Evolutionary conservation across 2,888 invertebrate genomes (phyloP).

Genomic region (Cataglyphis cursor): DNA sequence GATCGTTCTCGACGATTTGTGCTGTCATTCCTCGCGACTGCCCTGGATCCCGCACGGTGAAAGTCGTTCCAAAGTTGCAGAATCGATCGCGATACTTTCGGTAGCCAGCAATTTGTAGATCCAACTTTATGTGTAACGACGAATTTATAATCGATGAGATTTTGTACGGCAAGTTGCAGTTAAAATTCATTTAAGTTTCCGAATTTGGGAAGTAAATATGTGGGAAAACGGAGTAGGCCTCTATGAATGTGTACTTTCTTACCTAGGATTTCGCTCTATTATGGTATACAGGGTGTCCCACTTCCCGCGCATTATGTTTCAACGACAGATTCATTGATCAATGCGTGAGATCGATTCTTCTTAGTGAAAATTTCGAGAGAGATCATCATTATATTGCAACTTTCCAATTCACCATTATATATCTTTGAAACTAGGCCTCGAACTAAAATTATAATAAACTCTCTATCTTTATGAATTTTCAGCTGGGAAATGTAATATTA

Average conservation of each 20-base stretch:
- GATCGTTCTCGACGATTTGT: neutral
- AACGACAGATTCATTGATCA: slow-evolving; percentile 35
- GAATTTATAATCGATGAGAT: slow-evolving; percentile 5
- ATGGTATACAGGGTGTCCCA: slow-evolving; percentile 35
- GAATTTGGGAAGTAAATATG: slow-evolving; percentile 8
- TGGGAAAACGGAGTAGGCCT: slow-evolving; percentile 21
- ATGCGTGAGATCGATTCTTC: slow-evolving; percentile 1
- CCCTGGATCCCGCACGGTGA: slow-evolving; percentile 44
- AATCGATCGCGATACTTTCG: slow-evolving; percentile 58
- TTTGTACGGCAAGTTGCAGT: neutral
- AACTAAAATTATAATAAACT: neutral
- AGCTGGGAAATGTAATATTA: neutral
- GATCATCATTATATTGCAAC: slow-evolving; percentile 2
- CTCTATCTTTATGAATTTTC: neutral
- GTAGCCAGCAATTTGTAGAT: slow-evolving; percentile 38
- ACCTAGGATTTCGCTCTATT: slow-evolving; percentile 34
- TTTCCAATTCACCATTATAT: slow-evolving; percentile 23
- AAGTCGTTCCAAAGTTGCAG: slow-evolving; percentile 52
- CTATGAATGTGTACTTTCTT: slow-evolving; percentile 12
- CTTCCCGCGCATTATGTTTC: slow-evolving; percentile 39
- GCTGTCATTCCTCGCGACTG: slow-evolving; percentile 10
- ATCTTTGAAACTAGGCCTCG: neutral
- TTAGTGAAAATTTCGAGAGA: neutral
- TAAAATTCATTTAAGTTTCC: neutral
- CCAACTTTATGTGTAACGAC: slow-evolving; percentile 16